Percentiles rank a stretch among this genome's conserved stretches.
These are phyloP conservation scores for Eucriotettix oculatus DNA, from an alignment of 2,888 invertebrate species.

Conservation along the genomic window DNA sequence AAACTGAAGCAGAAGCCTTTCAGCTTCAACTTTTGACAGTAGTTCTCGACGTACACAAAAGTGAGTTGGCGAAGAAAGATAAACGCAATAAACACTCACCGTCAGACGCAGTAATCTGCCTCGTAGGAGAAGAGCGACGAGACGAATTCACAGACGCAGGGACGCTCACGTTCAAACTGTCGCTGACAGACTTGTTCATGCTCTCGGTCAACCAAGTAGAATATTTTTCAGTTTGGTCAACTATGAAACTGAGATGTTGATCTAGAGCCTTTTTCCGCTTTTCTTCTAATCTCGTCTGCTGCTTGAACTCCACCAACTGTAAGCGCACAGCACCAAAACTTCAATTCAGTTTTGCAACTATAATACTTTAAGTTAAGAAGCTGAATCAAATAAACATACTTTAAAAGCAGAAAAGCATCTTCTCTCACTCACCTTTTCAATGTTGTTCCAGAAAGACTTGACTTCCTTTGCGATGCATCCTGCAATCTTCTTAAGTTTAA, in stretches of 20 bases:
- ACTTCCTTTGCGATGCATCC: slow-evolving; percentile 85
- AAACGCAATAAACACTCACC: slow-evolving; percentile 22
- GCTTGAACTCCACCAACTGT: slow-evolving; percentile 82
- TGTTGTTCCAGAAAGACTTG: slow-evolving; percentile 87
- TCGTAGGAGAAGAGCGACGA: slow-evolving; percentile 28
- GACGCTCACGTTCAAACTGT: slow-evolving; percentile 19
- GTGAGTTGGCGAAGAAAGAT: not conserved
- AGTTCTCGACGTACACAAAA: too few species aligned
- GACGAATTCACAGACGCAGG: slow-evolving; percentile 32
- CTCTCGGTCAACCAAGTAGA: slow-evolving; percentile 79
- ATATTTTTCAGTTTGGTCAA: slow-evolving; percentile 96
- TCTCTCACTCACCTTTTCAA: slow-evolving; percentile 56
- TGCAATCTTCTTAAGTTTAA: slow-evolving; percentile 71
- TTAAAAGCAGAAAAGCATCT: not conserved
- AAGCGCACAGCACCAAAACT: slow-evolving; percentile 9
- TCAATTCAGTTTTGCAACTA: not conserved
- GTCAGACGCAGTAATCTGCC: slow-evolving; percentile 30
- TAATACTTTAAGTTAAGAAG: not conserved
- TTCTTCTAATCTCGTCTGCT: slow-evolving; percentile 80
- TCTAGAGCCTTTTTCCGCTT: slow-evolving; percentile 89
- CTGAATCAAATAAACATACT: not conserved
- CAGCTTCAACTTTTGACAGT: too few species aligned
- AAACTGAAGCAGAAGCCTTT: too few species aligned
- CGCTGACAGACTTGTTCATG: slow-evolving; percentile 42
- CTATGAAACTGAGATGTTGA: slow-evolving; percentile 92